Base-by-base conservation (phyloP, 2,113 vertebrate species). In the Uria lomvia region DNA sequence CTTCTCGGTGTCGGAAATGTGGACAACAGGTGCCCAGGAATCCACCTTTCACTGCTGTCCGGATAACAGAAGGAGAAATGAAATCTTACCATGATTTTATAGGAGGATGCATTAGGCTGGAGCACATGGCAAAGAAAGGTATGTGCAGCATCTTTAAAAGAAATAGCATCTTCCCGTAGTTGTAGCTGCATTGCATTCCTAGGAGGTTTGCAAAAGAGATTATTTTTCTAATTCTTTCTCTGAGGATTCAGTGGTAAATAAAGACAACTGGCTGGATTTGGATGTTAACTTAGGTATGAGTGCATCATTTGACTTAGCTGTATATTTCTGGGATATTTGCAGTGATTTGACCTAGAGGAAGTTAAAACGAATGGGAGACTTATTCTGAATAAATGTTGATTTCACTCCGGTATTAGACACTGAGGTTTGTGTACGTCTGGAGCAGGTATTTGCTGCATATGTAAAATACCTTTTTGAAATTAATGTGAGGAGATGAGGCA, bases 61-160 rank as follows among this genome's bases (percentile, higher is more conserved):
- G 98, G 89, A 99, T 99, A 95, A 98, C 99, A 21, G 97, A 98
- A 50, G 98, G 97, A 32, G 99, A 99, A 97, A 99, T 99, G 99
- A 98, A 98, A 96, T 98, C 98, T 23, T 99, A 99, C 26, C 97
- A 98, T 90, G 98, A 89, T 93, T 98, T 99, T 94, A 95, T 99
- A 81, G 97, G 92, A 94, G 98, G 96, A 89, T 99, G 99, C 94
- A 32, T 96, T 94, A 97, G 96, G 56, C 96, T 98, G 43, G 98
- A 98, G 75, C 73, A n/a, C n/a, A 83, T 96, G 86, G 86, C 93
- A n/a, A 78, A 76, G 65, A 96, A 96, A 98, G 98, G 98, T 99
- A 99, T 21, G 98, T 98, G 91, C 65, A 88, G 52, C 65, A 86
- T 91, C 92, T 92, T 87, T 88, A 50, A 86, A 92, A 78, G 56